Conservation (phyloP, 2,888 invertebrate species). For the Chrysolina haemoptera region DNA sequence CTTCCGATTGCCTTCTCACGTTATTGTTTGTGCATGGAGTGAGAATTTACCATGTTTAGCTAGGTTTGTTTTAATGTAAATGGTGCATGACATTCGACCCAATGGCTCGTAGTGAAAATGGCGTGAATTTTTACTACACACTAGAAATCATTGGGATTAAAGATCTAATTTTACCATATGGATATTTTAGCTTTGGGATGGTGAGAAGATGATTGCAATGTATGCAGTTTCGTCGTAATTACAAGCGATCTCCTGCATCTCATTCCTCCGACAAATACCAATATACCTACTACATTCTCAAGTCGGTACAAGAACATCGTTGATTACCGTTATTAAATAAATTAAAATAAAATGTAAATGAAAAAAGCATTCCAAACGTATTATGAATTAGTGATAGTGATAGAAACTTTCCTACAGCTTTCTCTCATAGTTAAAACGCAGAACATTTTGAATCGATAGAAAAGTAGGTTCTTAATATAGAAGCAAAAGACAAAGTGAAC, state of each 20-base stretch:
- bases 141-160: no score
- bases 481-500: constrained; percentile 45
- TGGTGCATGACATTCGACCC: no score
- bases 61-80: no score
- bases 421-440: constrained; percentile 50
- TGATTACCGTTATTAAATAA: constrained; percentile 16
- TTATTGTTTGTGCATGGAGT: no score
- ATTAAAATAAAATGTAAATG: constrained; percentile 16
- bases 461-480: constrained; percentile 55
- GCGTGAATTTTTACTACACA: no score
- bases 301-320: constrained; percentile 1
- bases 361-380: constrained; percentile 34
- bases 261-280: not conserved
- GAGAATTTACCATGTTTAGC: no score
- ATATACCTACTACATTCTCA: not conserved
- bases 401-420: constrained; percentile 57
- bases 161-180: no score
- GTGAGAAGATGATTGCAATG: not conserved
- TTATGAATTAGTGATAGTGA: constrained; percentile 55
- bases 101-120: no score
- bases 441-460: constrained; percentile 52
- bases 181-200: no score
- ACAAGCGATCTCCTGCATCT: not conserved
- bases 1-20: no score
- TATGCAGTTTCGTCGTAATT: not conserved